phyloP scores from a whole-genome alignment of 2,113 vertebrate species.

The Channa maculata region DNA sequence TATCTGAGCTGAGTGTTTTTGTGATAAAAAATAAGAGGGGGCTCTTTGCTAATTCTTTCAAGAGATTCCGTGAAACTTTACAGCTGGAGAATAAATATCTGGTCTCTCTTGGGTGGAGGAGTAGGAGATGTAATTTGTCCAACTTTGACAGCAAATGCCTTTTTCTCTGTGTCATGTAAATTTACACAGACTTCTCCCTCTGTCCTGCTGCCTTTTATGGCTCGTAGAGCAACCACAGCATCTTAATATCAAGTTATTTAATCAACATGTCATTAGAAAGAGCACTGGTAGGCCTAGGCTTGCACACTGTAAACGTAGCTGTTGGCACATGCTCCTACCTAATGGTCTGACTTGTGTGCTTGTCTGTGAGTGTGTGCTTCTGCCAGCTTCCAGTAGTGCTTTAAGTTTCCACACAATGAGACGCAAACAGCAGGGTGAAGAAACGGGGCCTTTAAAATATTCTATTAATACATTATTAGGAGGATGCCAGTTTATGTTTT shows the following conservation, averaged over 20 bases:
- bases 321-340: slow-evolving; percentile 28
- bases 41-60: background rate
- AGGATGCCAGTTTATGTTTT: background rate
- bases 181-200: slow-evolving; percentile 9
- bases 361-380: slow-evolving; percentile 23
- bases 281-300: slow-evolving; percentile 35
- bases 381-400: slow-evolving; percentile 40
- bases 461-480: slow-evolving; percentile 1
- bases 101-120: slow-evolving; percentile 14
- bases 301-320: slow-evolving; percentile 61
- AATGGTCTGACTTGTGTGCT: slow-evolving; percentile 20
- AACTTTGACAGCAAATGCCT: slow-evolving; percentile 31
- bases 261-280: slow-evolving; percentile 72
- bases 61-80: slow-evolving; percentile 8
- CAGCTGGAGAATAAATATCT: slow-evolving; percentile 45
- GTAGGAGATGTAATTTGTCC: slow-evolving; percentile 29
- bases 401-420: slow-evolving; percentile 16
- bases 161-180: slow-evolving; percentile 42
- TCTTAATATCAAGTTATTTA: slow-evolving; percentile 70
- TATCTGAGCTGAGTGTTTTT: background rate
- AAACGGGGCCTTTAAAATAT: slow-evolving; percentile 34
- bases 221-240: slow-evolving; percentile 33
- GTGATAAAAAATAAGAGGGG: background rate
- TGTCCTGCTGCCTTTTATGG: slow-evolving; percentile 70
- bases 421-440: slow-evolving; percentile 36